Conservation (phyloP, 2,797 vertebrate genomes). For the Setipinna tenuifilis region DNA sequence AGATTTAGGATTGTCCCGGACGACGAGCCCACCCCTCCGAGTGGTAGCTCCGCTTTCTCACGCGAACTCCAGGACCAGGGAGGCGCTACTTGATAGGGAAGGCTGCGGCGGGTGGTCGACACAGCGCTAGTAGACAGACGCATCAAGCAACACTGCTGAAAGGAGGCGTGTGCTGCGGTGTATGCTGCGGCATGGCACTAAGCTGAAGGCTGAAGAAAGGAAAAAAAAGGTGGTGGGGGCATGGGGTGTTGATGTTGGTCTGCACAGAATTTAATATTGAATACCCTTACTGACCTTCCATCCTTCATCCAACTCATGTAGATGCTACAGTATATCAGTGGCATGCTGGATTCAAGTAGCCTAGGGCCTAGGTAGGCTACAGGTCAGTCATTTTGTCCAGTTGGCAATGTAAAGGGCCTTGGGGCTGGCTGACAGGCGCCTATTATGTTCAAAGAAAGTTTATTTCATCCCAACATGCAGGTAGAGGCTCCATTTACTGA, state of each 20-base stretch:
- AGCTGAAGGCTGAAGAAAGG: not conserved
- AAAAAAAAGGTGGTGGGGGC: not conserved
- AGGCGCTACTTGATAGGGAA: constrained; percentile 49
- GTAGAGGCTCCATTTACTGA: constrained; percentile 26
- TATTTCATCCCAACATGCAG: not conserved
- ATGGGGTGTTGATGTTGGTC: too few species aligned
- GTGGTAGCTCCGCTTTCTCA: constrained; percentile 72
- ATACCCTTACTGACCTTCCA: too few species aligned
- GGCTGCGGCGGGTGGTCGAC: constrained; percentile 33
- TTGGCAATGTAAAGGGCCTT: not conserved
- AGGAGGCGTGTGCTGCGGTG: not conserved
- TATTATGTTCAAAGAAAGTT: constrained; percentile 9
- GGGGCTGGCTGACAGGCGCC: not conserved
- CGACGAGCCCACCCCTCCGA: constrained; percentile 73
- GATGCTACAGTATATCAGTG: too few species aligned
- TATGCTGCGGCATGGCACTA: not conserved
- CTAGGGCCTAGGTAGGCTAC: too few species aligned
- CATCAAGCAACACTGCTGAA: not conserved
- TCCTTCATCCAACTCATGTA: too few species aligned
- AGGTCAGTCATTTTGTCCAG: not conserved
- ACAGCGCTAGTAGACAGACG: constrained; percentile 31
- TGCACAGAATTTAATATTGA: too few species aligned
- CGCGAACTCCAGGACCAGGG: constrained; percentile 71
- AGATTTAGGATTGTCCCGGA: constrained; percentile 80
- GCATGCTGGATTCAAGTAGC: too few species aligned